Base-by-base conservation (phyloP, 2,888 invertebrate genomes). In the Leucozona laternaria region DNA sequence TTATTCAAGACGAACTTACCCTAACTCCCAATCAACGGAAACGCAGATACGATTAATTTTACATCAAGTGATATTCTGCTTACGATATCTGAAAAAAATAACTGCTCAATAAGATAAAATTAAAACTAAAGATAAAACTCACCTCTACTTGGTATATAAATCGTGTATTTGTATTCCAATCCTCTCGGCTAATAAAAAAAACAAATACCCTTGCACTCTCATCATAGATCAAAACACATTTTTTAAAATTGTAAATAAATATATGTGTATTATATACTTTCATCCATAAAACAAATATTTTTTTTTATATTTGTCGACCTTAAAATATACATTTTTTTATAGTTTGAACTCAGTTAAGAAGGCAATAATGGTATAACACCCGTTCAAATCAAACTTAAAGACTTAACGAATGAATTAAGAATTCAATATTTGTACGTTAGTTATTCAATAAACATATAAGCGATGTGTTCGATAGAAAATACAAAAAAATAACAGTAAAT, bases 211-310 rank as follows among this genome's bases (percentile, higher is more conserved):
- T 6, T 31, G 4, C 5, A 5, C 31, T 5, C 31, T 31, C 5
- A 4, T 7, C 31, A 31, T 7, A 8, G 31, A 31, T 40, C 55
- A 83, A 83, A 84, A 68, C 11, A 53, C 70, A 34, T 57, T 22
- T 55, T 43, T 55, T 55, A 43, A 55, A 60, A 57, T 78, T 81
- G 81, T 81, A 80, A 85, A 85, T 85, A 85, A 85, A 85, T 85
- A 81, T 66, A 76, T 43, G 62, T 80, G 64, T 80, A 73, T 68
- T 78, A 37, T 81, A 70, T 78, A 45, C 64, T 73, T 60, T 31
- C n/a, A 73, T 72, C 68, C 25, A 55, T 43, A 53, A 60, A 78
- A 68, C 13, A 77, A 81, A 76, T 60, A 45, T 25, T 15, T 43
- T 60, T 68, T 10, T 43, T 3, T 22, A 31, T 20, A 31, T 15